Percentiles rank a stretch among this genome's conserved stretches.
phyloP scores from a whole-genome alignment of 2,113 vertebrate species.

The Apodemus sylvaticus region DNA sequence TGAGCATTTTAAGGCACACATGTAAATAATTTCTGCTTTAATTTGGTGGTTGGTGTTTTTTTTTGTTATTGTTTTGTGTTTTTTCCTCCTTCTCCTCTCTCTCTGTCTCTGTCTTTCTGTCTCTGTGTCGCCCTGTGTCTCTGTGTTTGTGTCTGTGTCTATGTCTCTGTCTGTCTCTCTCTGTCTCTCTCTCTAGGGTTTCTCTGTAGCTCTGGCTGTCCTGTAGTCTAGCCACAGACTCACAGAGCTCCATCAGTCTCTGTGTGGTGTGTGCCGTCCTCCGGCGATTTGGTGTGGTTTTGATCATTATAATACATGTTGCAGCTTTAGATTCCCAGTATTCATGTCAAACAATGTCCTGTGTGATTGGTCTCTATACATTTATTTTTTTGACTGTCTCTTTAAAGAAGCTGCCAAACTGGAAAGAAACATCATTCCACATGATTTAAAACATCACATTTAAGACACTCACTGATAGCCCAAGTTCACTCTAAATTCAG shows the following conservation, averaged over 20 bases:
- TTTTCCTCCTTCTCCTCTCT: too few relatives aligned
- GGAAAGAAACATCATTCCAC: not conserved
- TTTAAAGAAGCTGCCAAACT: slow-evolving; percentile 32
- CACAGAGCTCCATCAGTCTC: not conserved
- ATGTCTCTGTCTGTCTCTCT: too few relatives aligned
- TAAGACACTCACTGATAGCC: not conserved
- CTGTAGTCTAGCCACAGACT: not conserved
- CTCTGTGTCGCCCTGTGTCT: too few relatives aligned
- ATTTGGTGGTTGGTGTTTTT: not conserved
- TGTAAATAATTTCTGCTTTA: slow-evolving; percentile 23
- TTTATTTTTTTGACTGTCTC: slow-evolving; percentile 1
- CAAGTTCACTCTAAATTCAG: not conserved
- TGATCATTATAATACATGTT: slow-evolving; percentile 4
- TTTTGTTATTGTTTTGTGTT: not conserved
- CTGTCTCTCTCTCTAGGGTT: not conserved
- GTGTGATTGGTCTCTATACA: not conserved
- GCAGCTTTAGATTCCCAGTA: not conserved
- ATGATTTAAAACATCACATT: not conserved
- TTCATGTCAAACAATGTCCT: not conserved
- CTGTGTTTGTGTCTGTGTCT: too few relatives aligned
- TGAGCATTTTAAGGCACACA: not conserved
- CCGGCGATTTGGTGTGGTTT: not conserved
- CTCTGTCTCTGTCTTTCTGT: too few relatives aligned
- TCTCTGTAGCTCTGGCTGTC: not conserved
- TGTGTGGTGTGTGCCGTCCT: not conserved